A percentile compares a stretch with the other conserved stretches of the same genome.
Conservation (phyloP, 2,888 invertebrate species). For the Chironomus tentans region DNA sequence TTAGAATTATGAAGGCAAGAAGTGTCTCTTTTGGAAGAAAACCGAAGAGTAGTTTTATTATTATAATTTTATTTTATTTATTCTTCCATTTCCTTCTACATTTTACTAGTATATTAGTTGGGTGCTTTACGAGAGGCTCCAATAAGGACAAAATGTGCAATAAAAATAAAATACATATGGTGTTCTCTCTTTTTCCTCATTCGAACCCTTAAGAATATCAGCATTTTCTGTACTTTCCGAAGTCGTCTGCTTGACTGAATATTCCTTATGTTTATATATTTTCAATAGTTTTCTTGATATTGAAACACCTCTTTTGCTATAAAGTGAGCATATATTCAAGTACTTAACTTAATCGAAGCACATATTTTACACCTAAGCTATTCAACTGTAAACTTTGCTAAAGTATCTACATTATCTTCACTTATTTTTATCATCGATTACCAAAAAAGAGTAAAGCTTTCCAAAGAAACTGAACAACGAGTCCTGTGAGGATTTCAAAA, state of each 20-base stretch:
- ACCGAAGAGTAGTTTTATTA: slow-evolving; percentile 9
- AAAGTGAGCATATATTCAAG: neutral
- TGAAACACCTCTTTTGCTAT: neutral
- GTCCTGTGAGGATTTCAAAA: neutral
- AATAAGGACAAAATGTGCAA: slow-evolving; percentile 12
- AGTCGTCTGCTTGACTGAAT: slow-evolving; percentile 16
- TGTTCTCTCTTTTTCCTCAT: neutral
- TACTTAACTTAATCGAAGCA: slow-evolving; percentile 21
- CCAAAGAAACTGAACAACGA: neutral
- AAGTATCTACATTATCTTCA: neutral
- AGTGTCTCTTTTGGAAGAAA: too few species aligned
- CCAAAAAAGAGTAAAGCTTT: neutral
- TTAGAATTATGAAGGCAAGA: too few species aligned
- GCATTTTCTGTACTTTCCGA: too few species aligned
- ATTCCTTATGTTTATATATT: slow-evolving; percentile 14
- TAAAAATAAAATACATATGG: slow-evolving; percentile 24
- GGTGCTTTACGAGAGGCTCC: neutral
- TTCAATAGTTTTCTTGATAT: neutral
- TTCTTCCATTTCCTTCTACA: neutral
- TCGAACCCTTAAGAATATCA: too few species aligned
- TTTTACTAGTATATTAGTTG: neutral
- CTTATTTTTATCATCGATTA: neutral
- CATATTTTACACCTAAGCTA: slow-evolving; percentile 17
- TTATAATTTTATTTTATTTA: slow-evolving; percentile 18
- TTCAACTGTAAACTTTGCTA: slow-evolving; percentile 4